phyloP scores from a whole-genome alignment of 2,797 vertebrate genomes.

The Lerista edwardsae region DNA sequence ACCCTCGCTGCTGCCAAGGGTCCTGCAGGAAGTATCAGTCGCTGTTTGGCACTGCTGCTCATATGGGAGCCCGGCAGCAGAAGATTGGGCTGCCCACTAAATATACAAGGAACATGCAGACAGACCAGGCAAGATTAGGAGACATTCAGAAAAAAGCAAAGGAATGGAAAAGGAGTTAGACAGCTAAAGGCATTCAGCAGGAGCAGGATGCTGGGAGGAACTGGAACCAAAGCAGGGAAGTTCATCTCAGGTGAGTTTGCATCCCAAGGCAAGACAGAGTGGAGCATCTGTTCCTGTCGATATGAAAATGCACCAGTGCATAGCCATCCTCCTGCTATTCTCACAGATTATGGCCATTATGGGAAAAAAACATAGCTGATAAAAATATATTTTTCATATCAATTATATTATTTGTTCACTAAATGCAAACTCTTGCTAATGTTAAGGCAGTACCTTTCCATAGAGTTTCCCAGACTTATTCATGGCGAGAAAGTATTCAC shows the following conservation, averaged over 20 bases:
- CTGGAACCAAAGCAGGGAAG: background rate
- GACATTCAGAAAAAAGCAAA: background rate
- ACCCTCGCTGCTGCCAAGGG: too few species aligned
- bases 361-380: slow-evolving; percentile 15
- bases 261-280: background rate
- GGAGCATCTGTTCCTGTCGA: background rate
- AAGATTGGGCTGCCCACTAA: too few species aligned
- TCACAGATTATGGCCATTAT: background rate
- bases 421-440: slow-evolving; percentile 14
- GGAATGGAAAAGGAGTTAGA: background rate
- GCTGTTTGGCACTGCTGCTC: too few species aligned
- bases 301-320: background rate
- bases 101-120: background rate
- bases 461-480: slow-evolving; percentile 92
- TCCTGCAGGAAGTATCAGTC: too few species aligned
- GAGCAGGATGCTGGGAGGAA: background rate
- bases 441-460: slow-evolving; percentile 87
- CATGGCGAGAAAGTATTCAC: slow-evolving; percentile 97
- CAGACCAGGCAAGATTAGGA: background rate
- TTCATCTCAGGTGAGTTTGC: background rate
- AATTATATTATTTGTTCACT: background rate
- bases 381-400: fast-evolving
- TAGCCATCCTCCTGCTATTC: too few species aligned
- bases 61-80: too few species aligned
- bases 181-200: background rate